These are phyloP conservation scores for Lasioglossum malachurum DNA, from an alignment of 2,888 invertebrate species.

Conservation along the genomic window DNA sequence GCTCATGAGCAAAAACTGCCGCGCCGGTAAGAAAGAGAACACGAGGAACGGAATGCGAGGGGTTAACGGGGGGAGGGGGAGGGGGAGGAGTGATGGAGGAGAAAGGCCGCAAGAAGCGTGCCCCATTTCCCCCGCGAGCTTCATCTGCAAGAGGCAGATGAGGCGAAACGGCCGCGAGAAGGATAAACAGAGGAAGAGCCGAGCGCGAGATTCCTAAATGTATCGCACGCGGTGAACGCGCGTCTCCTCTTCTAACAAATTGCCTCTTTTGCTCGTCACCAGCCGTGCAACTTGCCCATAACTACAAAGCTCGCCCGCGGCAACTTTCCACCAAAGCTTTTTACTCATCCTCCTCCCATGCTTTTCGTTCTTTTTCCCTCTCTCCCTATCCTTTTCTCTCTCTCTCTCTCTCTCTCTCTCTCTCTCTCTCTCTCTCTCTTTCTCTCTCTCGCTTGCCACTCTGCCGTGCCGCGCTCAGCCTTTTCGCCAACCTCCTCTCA, in stretches of 20 bases:
- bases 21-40: conserved; percentile 18
- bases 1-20: conserved; percentile 39
- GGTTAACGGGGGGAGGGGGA: not conserved
- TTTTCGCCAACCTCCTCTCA: conserved; percentile 55
- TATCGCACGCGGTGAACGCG: conserved; percentile 74
- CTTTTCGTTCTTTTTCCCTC: conserved; percentile 31
- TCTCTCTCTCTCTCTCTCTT: not conserved
- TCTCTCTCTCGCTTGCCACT: conserved; percentile 33
- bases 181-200: conserved; percentile 11
- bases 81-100: not conserved
- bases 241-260: conserved; percentile 73
- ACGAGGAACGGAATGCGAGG: not conserved
- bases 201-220: conserved; percentile 67
- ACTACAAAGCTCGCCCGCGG: conserved; percentile 74
- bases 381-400: conserved; percentile 17
- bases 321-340: conserved; percentile 68
- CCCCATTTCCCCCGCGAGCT: not conserved
- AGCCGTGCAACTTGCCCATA: conserved; percentile 72
- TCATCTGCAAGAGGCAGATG: conserved; percentile 11
- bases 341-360: conserved; percentile 60
- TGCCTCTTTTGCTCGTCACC: conserved; percentile 74
- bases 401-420: conserved; percentile 35
- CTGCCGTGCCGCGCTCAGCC: conserved; percentile 51
- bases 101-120: conserved; percentile 37
- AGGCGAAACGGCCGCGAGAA: conserved; percentile 14